phyloP scores from a whole-genome alignment of 2,113 vertebrate species.

The Ochotona princeps region DNA sequence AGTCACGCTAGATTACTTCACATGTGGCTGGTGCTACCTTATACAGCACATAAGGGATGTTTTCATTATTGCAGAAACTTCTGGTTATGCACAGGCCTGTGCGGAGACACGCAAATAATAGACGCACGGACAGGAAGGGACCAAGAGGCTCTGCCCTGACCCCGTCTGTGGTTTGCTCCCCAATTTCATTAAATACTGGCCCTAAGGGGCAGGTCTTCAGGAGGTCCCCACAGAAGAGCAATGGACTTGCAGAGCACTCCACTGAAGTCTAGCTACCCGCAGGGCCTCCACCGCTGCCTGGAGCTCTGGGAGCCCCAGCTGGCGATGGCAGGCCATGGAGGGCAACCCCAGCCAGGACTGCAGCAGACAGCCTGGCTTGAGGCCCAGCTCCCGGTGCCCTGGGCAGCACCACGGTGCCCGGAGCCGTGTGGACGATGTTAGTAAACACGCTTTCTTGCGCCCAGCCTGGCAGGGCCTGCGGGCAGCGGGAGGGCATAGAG shows the following conservation, averaged over 20 bases:
- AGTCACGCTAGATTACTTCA: too few species aligned
- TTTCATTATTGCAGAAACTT: too few species aligned
- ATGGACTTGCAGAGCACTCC: background rate
- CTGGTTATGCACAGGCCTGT: too few species aligned
- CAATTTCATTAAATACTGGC: too few species aligned
- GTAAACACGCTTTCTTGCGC: conserved; percentile 94
- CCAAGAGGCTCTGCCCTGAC: background rate
- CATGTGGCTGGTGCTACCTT: too few species aligned
- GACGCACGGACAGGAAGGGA: background rate
- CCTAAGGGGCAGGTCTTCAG: background rate
- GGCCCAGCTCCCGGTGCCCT: conserved; percentile 87
- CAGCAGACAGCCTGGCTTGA: conserved; percentile 87
- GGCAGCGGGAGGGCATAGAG: conserved; percentile 89
- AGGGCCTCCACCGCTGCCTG: background rate
- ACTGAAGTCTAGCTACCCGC: background rate
- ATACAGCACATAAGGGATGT: too few species aligned
- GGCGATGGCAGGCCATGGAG: background rate
- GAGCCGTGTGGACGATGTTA: conserved; percentile 94
- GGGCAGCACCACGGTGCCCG: conserved; percentile 85
- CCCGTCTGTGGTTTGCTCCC: background rate
- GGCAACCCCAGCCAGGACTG: conserved; percentile 27
- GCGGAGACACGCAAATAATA: background rate
- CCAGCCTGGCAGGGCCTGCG: conserved; percentile 82
- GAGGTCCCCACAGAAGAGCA: background rate
- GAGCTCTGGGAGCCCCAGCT: background rate